Conservation (phyloP, 1,140 invertebrate genomes). For the Schmidtea mediterranea region DNA sequence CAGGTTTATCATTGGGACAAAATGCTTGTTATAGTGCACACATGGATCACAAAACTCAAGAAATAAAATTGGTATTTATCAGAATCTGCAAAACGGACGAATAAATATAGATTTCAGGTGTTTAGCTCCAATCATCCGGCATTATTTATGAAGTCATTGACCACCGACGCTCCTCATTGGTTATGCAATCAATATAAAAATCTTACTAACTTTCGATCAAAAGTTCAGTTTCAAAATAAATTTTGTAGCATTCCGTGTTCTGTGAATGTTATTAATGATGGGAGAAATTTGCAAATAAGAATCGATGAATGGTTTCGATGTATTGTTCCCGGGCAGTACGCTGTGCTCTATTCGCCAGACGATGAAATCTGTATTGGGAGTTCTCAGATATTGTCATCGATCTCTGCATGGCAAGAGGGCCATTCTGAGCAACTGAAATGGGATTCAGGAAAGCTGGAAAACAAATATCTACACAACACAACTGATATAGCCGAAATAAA, state of each 20-base stretch:
- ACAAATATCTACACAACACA: too few species aligned
- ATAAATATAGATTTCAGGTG: too few species aligned
- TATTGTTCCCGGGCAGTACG: slow-evolving; percentile 3
- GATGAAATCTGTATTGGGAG: slow-evolving; percentile 3
- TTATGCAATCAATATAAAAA: neutral
- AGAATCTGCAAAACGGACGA: too few species aligned
- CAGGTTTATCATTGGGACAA: too few species aligned
- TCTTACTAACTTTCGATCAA: neutral
- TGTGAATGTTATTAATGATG: neutral
- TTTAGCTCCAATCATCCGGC: neutral
- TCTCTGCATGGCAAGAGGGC: neutral
- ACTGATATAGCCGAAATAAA: too few species aligned
- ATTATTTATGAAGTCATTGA: neutral
- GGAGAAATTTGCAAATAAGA: neutral
- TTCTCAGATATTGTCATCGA: neutral
- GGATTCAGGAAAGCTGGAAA: too few species aligned
- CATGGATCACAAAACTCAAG: too few species aligned
- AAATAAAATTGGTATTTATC: too few species aligned
- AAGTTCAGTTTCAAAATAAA: too few species aligned
- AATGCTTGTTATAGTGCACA: too few species aligned
- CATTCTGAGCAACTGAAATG: neutral
- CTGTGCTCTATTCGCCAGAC: neutral
- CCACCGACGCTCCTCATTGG: neutral
- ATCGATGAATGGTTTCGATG: neutral
- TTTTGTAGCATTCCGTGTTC: neutral